Base-by-base conservation (phyloP, 2,888 invertebrate genomes). In the Sinhomidia bicolor region DNA sequence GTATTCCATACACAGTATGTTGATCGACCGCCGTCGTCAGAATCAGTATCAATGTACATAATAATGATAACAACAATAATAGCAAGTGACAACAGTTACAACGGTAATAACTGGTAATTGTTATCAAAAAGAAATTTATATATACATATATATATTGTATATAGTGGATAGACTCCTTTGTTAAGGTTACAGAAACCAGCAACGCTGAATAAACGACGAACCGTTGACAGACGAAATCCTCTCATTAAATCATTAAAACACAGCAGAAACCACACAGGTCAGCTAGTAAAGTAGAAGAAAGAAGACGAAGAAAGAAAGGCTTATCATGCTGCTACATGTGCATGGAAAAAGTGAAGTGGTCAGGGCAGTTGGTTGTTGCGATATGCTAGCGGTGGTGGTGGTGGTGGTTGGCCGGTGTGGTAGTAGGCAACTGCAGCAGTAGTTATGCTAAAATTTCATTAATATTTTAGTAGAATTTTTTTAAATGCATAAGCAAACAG, bases 281-380 rank as follows among this genome's bases (percentile, higher is more conserved):
- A 7, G 60, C 60, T 1, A 60, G 36, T 36, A n/a, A n/a, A 36
- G 36, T 36, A 51, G n/a, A 10, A 51, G 51, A 51, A 51, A 17
- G 23, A 60, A 60, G 60, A 26, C 10, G 60, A 60, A 68, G 26
- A 41, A n/a, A 36, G 32, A 41, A 3, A 32, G n/a, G n/a, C n/a
- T n/a, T n/a, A n/a, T n/a, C n/a, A n/a, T n/a, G n/a, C n/a, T 29
- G 29, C 0, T 10, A 32, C 23, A 47, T 29, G 7, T 36, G 9
- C 79, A 79, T 57, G 65, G 65, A 65, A 44, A 81, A 65, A 26
- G 80, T 79, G 36, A 57, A 60, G 36, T 60, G 60, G 36, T 54
- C 68, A 68, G 32, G 68, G n/a, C 41, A 41, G 26, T 36, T 41
- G 41, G 32, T 68, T n/a, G n/a, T n/a, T n/a, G n/a, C n/a, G n/a